Percentiles rank a stretch among this genome's conserved stretches.
Conservation (phyloP, 2,888 invertebrate genomes). For the Himalopsyche kuldschensis region DNA sequence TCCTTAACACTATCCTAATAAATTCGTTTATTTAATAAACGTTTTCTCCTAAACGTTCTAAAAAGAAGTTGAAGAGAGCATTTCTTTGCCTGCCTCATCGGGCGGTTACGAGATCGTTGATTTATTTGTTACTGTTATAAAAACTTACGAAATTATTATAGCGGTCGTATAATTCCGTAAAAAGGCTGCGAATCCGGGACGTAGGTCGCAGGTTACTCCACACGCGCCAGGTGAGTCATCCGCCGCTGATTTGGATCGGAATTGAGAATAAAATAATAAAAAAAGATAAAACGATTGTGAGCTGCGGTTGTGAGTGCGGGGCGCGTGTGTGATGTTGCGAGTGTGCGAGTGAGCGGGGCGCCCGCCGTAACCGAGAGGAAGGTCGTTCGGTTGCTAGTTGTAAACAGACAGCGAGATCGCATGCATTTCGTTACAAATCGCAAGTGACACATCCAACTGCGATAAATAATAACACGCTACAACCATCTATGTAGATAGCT, state of each 20-base stretch:
- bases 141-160: neutral
- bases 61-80: neutral
- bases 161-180: neutral
- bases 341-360: neutral
- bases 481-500: no score
- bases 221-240: constrained; percentile 8
- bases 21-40: no score
- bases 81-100: neutral
- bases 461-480: no score
- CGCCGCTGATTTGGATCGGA: constrained; percentile 5
- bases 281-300: neutral
- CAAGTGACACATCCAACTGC: neutral
- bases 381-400: constrained; percentile 14
- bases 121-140: neutral
- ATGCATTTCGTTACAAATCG: neutral
- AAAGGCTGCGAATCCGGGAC: neutral
- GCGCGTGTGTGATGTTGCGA: neutral
- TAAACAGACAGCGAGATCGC: neutral
- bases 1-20: no score
- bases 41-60: no score
- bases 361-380: constrained; percentile 6
- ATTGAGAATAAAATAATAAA: neutral
- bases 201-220: neutral
- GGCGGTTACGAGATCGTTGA: neutral
- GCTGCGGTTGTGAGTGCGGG: neutral